Evolutionary conservation across 1,140 invertebrate species (phyloP), one percentile per base, ranked within the genome.

Genomic region (Panagrolaimus sp.): DNA sequence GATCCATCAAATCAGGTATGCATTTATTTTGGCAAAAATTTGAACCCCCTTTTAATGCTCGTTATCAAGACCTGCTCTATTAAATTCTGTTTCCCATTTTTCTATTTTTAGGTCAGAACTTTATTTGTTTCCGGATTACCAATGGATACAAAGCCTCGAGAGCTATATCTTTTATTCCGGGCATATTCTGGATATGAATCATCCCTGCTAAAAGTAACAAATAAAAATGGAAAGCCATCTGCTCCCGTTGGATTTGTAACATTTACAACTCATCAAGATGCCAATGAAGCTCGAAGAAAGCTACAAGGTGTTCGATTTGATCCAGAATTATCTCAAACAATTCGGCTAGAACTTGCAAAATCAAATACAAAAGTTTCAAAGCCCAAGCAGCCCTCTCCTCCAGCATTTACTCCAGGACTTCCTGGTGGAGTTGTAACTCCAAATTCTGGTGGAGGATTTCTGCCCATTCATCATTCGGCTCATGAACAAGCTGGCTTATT

Each of bases 281-380:
- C 96, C 1, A 96, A 99, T 86, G 92, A 93, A n/a, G 96, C 96
- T 47, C 97, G 97, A 86, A 92, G 96, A 87, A 93, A 97, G 85
- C 87, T 99, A 84, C 80, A 82, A 68, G 80, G 80, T 14, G 75
- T 83, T 25, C 74, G 77, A 20, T 83, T 82, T 65, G 80, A 83
- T 89, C 95, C 95, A 86, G 95, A 98, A 88, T 91, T 96, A 89
- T 92, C 93, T 86, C 95, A 98, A 90, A 97, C 95, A 83, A 93
- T 99, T 88, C 90, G 96, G 86, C 90, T 99, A 88, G 96, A 99
- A 90, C 98, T 99, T 89, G 96, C 96, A 87, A 97, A 98, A 90
- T 97, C 94, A 89, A 99, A 99, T 90, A 99, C 96, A 86, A 99
- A 99, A 90, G 96, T 98, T 88, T 96, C 93, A 91, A 93, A 88